These are phyloP conservation scores for Paradisaea rubra DNA, from an alignment of 2,113 vertebrate genomes.

Conservation along the genomic window DNA sequence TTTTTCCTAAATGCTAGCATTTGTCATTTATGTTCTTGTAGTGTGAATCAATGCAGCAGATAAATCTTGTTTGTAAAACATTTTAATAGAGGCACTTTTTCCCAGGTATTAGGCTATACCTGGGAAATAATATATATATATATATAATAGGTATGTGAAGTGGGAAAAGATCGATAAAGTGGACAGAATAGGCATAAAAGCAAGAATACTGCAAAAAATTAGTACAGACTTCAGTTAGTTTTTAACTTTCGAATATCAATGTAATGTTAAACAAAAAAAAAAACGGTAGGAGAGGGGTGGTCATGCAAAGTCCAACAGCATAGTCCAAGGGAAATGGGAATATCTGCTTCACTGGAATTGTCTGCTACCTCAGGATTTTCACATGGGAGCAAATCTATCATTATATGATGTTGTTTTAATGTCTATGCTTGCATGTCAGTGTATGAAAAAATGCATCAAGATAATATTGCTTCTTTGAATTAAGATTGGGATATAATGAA, in stretches of 20 bases:
- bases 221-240: neutral
- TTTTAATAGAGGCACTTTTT: neutral
- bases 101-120: neutral
- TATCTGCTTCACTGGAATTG: neutral
- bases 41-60: neutral
- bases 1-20: neutral
- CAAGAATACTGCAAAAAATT: neutral
- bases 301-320: neutral
- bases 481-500: neutral
- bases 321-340: neutral
- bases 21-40: neutral
- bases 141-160: neutral
- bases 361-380: neutral
- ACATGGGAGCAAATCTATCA: neutral
- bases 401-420: neutral
- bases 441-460: neutral
- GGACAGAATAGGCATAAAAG: neutral
- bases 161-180: neutral
- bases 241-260: neutral
- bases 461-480: neutral
- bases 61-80: neutral
- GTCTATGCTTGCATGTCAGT: neutral
- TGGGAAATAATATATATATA: too few relatives aligned
- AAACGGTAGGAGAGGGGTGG: fast-evolving
- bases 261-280: neutral